A percentile compares a stretch with the other conserved stretches of the same genome.
Conservation (phyloP, 2,888 invertebrate species). For the Pasiphila rectangulata region DNA sequence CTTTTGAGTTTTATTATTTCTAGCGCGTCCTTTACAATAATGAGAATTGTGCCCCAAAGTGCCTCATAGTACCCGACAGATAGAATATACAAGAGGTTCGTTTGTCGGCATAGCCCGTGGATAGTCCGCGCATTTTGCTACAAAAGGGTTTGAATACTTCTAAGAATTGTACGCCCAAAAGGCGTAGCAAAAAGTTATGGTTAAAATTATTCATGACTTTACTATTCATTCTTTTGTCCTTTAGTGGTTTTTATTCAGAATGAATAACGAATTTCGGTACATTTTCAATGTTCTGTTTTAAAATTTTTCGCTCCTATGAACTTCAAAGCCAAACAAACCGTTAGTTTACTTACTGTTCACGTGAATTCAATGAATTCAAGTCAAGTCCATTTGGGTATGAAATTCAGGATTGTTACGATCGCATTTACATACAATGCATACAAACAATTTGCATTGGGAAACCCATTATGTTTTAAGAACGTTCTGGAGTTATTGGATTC, state of each 20-base stretch:
- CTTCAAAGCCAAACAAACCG: constrained; percentile 49
- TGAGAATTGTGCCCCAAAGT: constrained; percentile 46
- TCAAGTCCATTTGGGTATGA: constrained; percentile 46
- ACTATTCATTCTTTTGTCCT: constrained; percentile 41
- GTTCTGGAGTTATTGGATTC: not conserved
- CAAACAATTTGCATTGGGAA: constrained; percentile 25
- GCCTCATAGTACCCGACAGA: constrained; percentile 18
- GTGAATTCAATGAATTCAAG: constrained; percentile 35
- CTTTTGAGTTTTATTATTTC: constrained; percentile 64
- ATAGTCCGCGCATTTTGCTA: constrained; percentile 50
- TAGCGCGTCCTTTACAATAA: constrained; percentile 60
- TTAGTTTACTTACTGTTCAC: constrained; percentile 27
- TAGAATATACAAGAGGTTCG: constrained; percentile 28
- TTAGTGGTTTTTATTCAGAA: constrained; percentile 36
- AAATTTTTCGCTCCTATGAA: constrained; percentile 51
- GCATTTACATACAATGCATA: constrained; percentile 30
- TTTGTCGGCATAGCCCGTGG: constrained; percentile 71
- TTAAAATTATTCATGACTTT: constrained; percentile 43
- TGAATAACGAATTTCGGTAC: constrained; percentile 22
- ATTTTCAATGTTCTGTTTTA: constrained; percentile 26
- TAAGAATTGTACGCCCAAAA: constrained; percentile 46
- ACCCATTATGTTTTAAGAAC: constrained; percentile 2
- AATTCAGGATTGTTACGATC: constrained; percentile 31
- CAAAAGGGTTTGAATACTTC: constrained; percentile 62
- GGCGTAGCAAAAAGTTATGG: constrained; percentile 42